These are phyloP conservation scores for Hemibagrus wyckioides DNA, from an alignment of 2,113 vertebrate species.

Conservation along the genomic window DNA sequence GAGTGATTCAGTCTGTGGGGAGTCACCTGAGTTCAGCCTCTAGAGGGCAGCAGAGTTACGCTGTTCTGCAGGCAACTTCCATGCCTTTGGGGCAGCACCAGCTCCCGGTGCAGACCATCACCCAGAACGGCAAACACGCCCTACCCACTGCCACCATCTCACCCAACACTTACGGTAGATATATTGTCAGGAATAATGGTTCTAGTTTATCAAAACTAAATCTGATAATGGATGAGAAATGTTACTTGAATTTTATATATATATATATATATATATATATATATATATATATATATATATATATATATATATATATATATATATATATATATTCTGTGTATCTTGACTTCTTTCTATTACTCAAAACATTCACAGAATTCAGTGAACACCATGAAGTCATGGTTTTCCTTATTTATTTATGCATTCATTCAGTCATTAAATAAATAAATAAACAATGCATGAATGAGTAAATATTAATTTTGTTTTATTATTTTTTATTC, in stretches of 20 bases:
- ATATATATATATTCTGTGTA: background rate
- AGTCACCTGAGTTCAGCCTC: slow-evolving; percentile 76
- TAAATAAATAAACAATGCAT: too few relatives aligned
- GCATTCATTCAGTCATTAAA: too few relatives aligned
- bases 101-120: slow-evolving; percentile 84
- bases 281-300: too few relatives aligned
- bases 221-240: background rate
- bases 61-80: slow-evolving; percentile 80
- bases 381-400: background rate
- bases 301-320: too few relatives aligned
- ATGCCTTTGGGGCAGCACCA: slow-evolving; percentile 85
- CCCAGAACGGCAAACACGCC: slow-evolving; percentile 91
- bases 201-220: background rate
- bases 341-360: background rate
- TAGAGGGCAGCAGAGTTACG: slow-evolving; percentile 80
- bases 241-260: too few relatives aligned
- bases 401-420: background rate
- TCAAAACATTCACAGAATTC: background rate
- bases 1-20: slow-evolving; percentile 90
- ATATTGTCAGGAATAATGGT: background rate
- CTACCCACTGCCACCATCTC: slow-evolving; percentile 78
- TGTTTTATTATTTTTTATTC: too few relatives aligned
- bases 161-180: slow-evolving; percentile 80
- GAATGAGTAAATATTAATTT: too few relatives aligned
- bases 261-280: too few relatives aligned